Evolutionary conservation across 2,113 vertebrate genomes (phyloP).

Genomic region (Lophura nycthemera): DNA sequence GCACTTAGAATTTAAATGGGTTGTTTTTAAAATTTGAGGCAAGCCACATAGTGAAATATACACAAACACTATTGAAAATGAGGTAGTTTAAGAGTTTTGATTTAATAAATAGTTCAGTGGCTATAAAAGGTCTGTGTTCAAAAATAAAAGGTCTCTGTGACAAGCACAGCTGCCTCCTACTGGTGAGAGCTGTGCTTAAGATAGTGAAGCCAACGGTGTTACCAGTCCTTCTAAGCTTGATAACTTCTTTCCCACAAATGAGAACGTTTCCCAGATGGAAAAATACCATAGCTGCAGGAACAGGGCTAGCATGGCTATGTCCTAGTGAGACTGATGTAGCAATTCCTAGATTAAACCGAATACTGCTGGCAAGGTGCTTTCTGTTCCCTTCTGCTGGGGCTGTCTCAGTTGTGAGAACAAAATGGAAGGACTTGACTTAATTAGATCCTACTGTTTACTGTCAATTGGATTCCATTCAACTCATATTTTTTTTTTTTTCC

Average conservation of each 20-base stretch:
- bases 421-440: neutral
- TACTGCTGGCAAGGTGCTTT: neutral
- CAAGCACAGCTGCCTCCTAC: conserved; percentile 46
- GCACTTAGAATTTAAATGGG: neutral
- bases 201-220: neutral
- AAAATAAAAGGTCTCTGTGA: neutral
- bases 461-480: neutral
- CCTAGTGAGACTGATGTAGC: fast-evolving
- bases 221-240: too few species aligned
- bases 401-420: neutral
- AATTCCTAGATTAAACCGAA: neutral
- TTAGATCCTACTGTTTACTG: neutral
- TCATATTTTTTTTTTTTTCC: neutral
- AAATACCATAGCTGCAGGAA: neutral
- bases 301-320: neutral
- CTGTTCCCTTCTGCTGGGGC: neutral
- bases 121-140: neutral
- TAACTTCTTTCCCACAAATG: neutral
- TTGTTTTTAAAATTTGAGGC: neutral
- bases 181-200: neutral
- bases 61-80: neutral
- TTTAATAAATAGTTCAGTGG: neutral
- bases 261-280: neutral
- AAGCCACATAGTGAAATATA: neutral
- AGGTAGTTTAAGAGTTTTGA: neutral